phyloP scores from a whole-genome alignment of 2,888 invertebrate genomes.

The Erannis defoliaria region DNA sequence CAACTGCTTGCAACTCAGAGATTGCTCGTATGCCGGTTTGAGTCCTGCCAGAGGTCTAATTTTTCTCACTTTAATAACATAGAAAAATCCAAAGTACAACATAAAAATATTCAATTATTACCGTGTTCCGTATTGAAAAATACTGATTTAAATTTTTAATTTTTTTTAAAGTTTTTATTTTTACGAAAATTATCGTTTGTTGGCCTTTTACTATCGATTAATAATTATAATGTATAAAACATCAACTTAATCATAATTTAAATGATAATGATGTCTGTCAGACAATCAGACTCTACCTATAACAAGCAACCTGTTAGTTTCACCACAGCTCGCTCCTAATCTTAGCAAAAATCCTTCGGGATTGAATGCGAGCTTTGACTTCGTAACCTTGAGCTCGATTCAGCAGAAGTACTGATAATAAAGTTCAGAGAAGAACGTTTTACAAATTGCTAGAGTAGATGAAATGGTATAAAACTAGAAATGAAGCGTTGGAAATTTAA shows the following conservation, averaged over 20 bases:
- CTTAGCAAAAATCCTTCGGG: constrained; percentile 30
- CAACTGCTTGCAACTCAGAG: too few relatives aligned
- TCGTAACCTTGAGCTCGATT: constrained; percentile 39
- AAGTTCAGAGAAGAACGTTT: constrained; percentile 15
- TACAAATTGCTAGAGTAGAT: not conserved
- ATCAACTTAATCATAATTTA: not conserved
- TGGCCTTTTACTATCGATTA: too few relatives aligned
- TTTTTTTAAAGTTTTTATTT: too few relatives aligned
- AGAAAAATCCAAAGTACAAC: too few relatives aligned
- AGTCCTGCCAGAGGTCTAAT: too few relatives aligned
- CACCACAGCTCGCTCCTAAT: not conserved
- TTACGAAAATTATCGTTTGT: too few relatives aligned
- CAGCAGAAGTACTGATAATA: constrained; percentile 6
- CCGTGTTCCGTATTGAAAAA: too few relatives aligned
- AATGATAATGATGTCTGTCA: not conserved
- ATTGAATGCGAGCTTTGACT: constrained; percentile 40
- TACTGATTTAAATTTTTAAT: too few relatives aligned
- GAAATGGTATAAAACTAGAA: not conserved
- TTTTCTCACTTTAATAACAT: too few relatives aligned
- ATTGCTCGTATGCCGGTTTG: too few relatives aligned
- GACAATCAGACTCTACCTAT: not conserved
- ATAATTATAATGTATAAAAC: not conserved
- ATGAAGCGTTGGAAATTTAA: too few relatives aligned
- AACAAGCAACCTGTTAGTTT: constrained; percentile 6
- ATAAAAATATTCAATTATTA: too few relatives aligned